Percentiles rank a stretch among this genome's conserved stretches.
These are phyloP conservation scores for Eristalis tenax DNA, from an alignment of 2,888 invertebrate species.

Conservation along the genomic window DNA sequence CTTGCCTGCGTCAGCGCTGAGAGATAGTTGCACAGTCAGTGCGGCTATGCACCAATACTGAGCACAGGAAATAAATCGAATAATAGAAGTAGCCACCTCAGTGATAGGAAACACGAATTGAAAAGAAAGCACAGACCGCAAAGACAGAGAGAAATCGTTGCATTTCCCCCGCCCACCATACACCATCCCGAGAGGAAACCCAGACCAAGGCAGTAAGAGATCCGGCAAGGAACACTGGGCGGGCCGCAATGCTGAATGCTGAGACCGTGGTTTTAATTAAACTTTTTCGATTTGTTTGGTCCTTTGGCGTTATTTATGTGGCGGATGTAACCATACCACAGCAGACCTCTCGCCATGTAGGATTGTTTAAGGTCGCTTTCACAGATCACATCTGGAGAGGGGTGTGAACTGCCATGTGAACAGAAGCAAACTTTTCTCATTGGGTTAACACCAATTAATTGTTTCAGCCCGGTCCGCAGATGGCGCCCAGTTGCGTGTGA, in stretches of 20 bases:
- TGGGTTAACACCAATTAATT: not conserved
- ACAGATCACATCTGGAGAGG: not conserved
- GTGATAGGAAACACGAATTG: slow-evolving; percentile 14
- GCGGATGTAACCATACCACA: not conserved
- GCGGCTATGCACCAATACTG: not conserved
- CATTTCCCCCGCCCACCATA: slow-evolving; percentile 3
- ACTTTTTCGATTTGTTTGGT: slow-evolving; percentile 41
- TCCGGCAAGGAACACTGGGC: not conserved
- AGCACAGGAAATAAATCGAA: slow-evolving; percentile 30
- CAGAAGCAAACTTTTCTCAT: not conserved
- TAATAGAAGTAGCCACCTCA: slow-evolving; percentile 45
- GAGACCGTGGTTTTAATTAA: slow-evolving; percentile 45
- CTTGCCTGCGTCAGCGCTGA: not conserved
- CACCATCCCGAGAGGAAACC: slow-evolving; percentile 23
- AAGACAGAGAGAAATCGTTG: slow-evolving; percentile 50
- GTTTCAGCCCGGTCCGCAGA: not conserved
- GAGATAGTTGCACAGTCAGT: not conserved
- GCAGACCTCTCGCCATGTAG: not conserved
- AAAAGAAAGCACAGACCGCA: slow-evolving; percentile 46
- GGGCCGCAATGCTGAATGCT: slow-evolving; percentile 8
- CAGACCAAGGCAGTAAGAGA: slow-evolving; percentile 16
- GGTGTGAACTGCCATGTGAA: not conserved
- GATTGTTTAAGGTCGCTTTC: not conserved
- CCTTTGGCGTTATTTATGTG: not conserved
- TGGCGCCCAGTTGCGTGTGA: not conserved